A percentile compares a stretch with the other conserved stretches of the same genome.
phyloP scores from a whole-genome alignment of 2,888 invertebrate genomes.

The Sicus ferrugineus region DNA sequence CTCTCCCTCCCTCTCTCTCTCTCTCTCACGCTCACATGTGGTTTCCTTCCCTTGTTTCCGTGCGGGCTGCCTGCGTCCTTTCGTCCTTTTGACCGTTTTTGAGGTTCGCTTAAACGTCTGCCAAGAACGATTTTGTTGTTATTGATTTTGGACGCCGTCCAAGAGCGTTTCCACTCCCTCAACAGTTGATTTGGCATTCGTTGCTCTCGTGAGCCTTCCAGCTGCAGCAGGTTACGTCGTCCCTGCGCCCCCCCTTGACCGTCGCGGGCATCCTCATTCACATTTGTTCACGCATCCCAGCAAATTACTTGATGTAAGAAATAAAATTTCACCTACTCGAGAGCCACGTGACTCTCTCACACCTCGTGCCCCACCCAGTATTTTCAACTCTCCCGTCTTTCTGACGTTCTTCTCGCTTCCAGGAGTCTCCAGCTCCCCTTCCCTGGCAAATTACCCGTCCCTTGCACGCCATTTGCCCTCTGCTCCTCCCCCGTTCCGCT shows the following conservation, averaged over 20 bases:
- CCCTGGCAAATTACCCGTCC: too few species aligned
- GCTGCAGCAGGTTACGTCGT: background rate
- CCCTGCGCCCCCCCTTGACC: background rate
- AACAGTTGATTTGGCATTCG: background rate
- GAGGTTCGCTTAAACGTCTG: background rate
- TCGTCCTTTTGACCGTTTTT: background rate
- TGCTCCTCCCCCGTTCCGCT: background rate
- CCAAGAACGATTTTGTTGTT: slow-evolving; percentile 5
- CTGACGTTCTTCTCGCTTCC: too few species aligned
- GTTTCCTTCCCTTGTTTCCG: background rate
- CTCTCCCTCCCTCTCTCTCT: background rate
- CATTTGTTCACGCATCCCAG: too few species aligned
- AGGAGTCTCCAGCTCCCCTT: too few species aligned
- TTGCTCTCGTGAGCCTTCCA: too few species aligned
- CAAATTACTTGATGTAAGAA: too few species aligned
- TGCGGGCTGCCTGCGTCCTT: background rate
- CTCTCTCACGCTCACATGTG: background rate
- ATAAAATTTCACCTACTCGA: too few species aligned
- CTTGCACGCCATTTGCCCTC: background rate
- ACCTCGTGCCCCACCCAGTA: too few species aligned
- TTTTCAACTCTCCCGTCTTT: too few species aligned
- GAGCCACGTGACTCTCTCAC: too few species aligned
- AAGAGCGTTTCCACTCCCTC: slow-evolving; percentile 14
- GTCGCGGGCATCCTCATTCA: too few species aligned
- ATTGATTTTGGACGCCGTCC: slow-evolving; percentile 28